Conservation (phyloP, 92 coral and sea anemone genomes). For the Micromussa lordhowensis region DNA sequence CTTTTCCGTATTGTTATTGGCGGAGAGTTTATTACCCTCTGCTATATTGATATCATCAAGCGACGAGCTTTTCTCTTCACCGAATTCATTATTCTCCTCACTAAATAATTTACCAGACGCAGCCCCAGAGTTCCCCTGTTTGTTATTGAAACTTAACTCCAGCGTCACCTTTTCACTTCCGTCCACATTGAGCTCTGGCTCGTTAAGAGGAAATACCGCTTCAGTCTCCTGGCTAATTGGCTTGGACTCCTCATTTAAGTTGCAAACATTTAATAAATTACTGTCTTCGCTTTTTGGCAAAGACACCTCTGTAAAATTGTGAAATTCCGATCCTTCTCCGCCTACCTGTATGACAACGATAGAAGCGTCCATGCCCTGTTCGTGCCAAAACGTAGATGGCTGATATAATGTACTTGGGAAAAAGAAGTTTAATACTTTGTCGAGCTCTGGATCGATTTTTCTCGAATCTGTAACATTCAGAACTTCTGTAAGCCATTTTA, state of each 20-base stretch:
- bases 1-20: slow-evolving; percentile 71
- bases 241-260: slow-evolving; percentile 15
- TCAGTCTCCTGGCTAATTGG: slow-evolving; percentile 9
- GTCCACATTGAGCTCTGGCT: slow-evolving; percentile 46
- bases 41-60: slow-evolving; percentile 46
- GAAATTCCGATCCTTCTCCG: neutral
- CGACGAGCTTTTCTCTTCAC: slow-evolving; percentile 56
- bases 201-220: slow-evolving; percentile 21
- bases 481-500: slow-evolving; percentile 79
- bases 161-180: slow-evolving; percentile 64
- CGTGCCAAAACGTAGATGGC: neutral
- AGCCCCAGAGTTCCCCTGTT: slow-evolving; percentile 72
- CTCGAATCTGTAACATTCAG: slow-evolving; percentile 43
- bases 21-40: slow-evolving; percentile 56
- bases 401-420: slow-evolving; percentile 50
- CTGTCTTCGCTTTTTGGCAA: neutral
- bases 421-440: slow-evolving; percentile 60
- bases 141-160: slow-evolving; percentile 20
- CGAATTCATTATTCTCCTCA: slow-evolving; percentile 72
- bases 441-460: slow-evolving; percentile 59
- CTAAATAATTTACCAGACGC: slow-evolving; percentile 84
- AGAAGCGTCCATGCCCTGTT: neutral
- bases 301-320: neutral
- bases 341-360: slow-evolving; percentile 13
- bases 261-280: neutral